Evolutionary conservation across 2,888 invertebrate genomes (phyloP).

Genomic region (Thumatha senex): DNA sequence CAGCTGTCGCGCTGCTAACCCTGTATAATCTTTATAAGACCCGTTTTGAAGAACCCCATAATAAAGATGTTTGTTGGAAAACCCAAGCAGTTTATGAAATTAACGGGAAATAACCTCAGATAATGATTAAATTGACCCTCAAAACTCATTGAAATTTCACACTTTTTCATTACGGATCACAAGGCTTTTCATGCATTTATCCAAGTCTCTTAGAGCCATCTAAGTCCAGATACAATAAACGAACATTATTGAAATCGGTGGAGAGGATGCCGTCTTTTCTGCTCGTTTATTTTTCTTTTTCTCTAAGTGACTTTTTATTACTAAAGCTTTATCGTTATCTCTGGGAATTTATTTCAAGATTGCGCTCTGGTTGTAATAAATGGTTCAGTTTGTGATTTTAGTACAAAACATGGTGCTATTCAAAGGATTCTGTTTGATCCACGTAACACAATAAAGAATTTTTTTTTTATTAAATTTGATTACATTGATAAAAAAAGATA

Average conservation of each 20-base stretch:
- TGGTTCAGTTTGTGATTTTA: background rate
- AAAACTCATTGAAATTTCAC: too few species aligned
- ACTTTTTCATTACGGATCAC: too few species aligned
- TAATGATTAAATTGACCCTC: too few species aligned
- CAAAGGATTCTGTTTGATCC: background rate
- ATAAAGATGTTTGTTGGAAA: too few species aligned
- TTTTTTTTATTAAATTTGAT: too few species aligned
- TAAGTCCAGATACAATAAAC: background rate
- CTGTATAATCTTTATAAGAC: too few species aligned
- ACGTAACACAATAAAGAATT: too few species aligned
- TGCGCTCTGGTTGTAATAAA: background rate
- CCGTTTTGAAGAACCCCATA: too few species aligned
- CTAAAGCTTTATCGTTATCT: slow-evolving; percentile 6
- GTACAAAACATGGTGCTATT: background rate
- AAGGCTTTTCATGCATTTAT: background rate
- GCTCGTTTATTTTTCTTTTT: background rate
- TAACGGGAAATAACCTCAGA: too few species aligned
- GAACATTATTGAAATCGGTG: background rate
- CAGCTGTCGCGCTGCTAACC: too few species aligned
- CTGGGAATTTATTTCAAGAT: background rate
- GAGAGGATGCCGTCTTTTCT: background rate
- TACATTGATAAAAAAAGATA: too few species aligned
- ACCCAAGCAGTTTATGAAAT: too few species aligned
- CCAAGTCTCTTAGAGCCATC: background rate
- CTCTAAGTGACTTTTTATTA: slow-evolving; percentile 5